Evolutionary conservation across 2,113 vertebrate species (phyloP).

Genomic region (Phaethornis superciliosus): DNA sequence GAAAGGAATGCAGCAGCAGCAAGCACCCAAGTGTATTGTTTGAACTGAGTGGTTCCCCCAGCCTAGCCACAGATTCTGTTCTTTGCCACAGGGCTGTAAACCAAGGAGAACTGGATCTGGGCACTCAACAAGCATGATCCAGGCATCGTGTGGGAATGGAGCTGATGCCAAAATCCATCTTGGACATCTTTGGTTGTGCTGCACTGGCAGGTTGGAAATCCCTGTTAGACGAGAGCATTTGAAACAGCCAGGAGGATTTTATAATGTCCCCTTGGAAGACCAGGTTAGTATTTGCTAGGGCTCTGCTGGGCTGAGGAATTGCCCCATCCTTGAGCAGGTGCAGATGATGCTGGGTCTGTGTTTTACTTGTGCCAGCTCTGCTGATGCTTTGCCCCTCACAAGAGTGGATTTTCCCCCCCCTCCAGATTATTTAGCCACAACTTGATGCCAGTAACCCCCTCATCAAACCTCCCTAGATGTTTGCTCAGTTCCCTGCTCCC

Average conservation of each 20-base stretch:
- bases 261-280: not conserved
- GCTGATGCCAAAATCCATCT: accelerated
- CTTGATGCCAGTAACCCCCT: not conserved
- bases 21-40: not conserved
- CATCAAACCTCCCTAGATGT: not conserved
- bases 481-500: not conserved
- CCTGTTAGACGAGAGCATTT: accelerated
- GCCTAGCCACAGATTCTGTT: not conserved
- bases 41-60: not conserved
- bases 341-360: accelerated
- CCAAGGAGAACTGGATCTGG: accelerated
- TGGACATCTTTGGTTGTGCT: accelerated
- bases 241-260: not conserved
- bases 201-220: accelerated
- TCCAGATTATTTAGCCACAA: not conserved
- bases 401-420: accelerated
- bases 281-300: accelerated
- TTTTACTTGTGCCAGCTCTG: not conserved
- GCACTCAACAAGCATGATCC: accelerated
- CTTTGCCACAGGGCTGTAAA: accelerated
- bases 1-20: not conserved
- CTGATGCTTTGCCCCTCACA: not conserved
- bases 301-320: accelerated
- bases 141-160: accelerated
- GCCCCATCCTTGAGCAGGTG: accelerated